Conservation (phyloP, 2,888 invertebrate genomes). For the Mythimna pallens region DNA sequence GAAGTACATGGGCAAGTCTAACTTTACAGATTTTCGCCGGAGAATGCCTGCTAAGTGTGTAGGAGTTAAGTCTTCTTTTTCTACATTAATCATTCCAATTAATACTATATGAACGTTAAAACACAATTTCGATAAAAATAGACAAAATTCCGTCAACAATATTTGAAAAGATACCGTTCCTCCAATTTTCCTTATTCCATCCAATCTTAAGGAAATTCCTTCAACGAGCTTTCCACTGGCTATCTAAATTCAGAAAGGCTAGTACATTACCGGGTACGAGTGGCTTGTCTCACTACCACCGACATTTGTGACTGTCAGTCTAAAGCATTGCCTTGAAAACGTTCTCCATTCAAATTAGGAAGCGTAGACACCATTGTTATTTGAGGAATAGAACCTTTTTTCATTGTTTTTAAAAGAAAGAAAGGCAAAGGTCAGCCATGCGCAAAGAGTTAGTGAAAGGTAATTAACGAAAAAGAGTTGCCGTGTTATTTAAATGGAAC, state of each 20-base stretch:
- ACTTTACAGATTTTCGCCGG: not conserved
- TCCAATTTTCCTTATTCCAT: conserved; percentile 35
- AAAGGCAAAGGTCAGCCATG: conserved; percentile 5
- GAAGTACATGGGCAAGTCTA: too few relatives aligned
- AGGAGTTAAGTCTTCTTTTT: not conserved
- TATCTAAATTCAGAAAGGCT: conserved; percentile 34
- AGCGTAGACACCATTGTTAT: conserved; percentile 35
- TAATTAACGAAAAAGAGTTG: conserved; percentile 46
- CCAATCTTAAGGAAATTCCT: conserved; percentile 16
- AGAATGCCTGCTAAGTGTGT: not conserved
- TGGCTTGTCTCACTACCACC: conserved; percentile 16
- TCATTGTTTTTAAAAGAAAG: conserved; percentile 24
- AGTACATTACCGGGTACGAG: conserved; percentile 33
- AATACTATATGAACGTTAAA: not conserved
- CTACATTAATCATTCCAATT: not conserved
- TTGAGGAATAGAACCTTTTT: conserved; percentile 45
- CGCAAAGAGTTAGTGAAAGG: conserved; percentile 28
- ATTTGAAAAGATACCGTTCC: not conserved
- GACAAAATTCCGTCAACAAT: not conserved
- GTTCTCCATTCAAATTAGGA: conserved; percentile 52
- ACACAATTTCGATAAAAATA: not conserved
- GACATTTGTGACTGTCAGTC: conserved; percentile 44
- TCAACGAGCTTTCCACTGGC: not conserved
- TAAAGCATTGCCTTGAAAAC: conserved; percentile 35
- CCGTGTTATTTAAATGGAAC: conserved; percentile 5